phyloP scores from a whole-genome alignment of 1,140 invertebrate species.

The Manduca sexta region DNA sequence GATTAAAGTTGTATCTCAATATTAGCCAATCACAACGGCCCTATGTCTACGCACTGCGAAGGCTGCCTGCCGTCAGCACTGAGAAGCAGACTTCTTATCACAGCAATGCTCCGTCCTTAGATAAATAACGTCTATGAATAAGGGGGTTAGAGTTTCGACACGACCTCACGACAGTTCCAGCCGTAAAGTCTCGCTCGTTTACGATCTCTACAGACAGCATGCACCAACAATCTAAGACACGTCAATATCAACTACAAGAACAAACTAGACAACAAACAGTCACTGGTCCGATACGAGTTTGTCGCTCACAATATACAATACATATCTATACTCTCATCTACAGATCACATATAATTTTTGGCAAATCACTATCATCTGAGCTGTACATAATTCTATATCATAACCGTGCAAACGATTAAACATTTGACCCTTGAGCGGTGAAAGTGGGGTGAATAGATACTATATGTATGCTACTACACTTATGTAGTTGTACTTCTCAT shows the following conservation, averaged over 20 bases:
- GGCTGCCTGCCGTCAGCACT: no score
- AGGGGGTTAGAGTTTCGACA: no score
- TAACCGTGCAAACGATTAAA: not conserved
- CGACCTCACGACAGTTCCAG: not conserved
- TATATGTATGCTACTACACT: no score
- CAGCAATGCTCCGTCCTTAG: no score
- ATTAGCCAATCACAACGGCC: no score
- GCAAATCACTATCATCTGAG: slow-evolving; percentile 54
- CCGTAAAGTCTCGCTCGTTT: slow-evolving; percentile 28
- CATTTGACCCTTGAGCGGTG: no score
- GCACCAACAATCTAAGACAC: slow-evolving; percentile 67
- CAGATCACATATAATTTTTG: slow-evolving; percentile 65
- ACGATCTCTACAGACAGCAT: slow-evolving; percentile 45
- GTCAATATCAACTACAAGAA: slow-evolving; percentile 53
- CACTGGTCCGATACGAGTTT: slow-evolving; percentile 61
- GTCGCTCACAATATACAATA: slow-evolving; percentile 35
- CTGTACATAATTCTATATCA: slow-evolving; percentile 27
- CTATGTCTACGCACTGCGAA: no score
- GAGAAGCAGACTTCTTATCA: no score
- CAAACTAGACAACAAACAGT: slow-evolving; percentile 60
- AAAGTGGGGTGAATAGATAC: no score
- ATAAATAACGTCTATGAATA: no score
- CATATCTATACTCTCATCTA: slow-evolving; percentile 41
- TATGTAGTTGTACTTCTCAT: no score
- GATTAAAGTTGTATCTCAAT: no score